Conservation (phyloP, 2,888 invertebrate species). For the Taphrorychus bicolor region DNA sequence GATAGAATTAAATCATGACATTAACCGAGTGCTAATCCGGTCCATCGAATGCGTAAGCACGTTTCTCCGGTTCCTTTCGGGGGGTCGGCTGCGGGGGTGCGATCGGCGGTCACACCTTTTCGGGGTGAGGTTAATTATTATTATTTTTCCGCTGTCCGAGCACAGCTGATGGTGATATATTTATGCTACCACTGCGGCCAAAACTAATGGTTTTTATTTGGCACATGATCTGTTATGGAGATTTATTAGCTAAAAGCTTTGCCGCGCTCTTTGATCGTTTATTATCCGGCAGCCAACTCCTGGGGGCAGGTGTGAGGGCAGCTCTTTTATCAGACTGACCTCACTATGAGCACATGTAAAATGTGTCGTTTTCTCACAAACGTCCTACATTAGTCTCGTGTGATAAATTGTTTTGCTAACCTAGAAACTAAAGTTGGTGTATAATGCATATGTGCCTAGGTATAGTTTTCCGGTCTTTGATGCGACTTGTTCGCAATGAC, state of each 20-base stretch:
- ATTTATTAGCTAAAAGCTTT: slow-evolving; percentile 5
- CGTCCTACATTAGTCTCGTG: background rate
- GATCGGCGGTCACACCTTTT: slow-evolving; percentile 28
- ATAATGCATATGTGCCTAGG: slow-evolving; percentile 1
- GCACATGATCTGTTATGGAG: slow-evolving; percentile 14
- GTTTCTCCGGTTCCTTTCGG: slow-evolving; percentile 15
- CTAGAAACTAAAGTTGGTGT: background rate
- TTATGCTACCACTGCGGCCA: background rate
- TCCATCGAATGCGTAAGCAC: slow-evolving; percentile 23
- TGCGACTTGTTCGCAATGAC: slow-evolving; percentile 7
- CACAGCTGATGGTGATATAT: slow-evolving; percentile 30
- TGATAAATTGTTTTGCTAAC: slow-evolving; percentile 3
- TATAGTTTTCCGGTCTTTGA: slow-evolving; percentile 9
- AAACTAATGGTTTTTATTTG: slow-evolving; percentile 18
- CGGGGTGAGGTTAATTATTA: slow-evolving; percentile 31
- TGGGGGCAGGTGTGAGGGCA: background rate
- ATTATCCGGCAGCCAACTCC: background rate
- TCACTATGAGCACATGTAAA: background rate
- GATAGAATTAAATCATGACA: slow-evolving; percentile 22
- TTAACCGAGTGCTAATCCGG: slow-evolving; percentile 17
- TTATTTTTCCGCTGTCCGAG: slow-evolving; percentile 24
- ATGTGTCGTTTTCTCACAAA: background rate
- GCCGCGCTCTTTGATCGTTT: background rate
- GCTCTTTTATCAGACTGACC: background rate
- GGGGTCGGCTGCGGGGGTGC: slow-evolving; percentile 13